Conservation (phyloP, 2,797 vertebrate genomes). For the Coregonus ussuriensis region DNA sequence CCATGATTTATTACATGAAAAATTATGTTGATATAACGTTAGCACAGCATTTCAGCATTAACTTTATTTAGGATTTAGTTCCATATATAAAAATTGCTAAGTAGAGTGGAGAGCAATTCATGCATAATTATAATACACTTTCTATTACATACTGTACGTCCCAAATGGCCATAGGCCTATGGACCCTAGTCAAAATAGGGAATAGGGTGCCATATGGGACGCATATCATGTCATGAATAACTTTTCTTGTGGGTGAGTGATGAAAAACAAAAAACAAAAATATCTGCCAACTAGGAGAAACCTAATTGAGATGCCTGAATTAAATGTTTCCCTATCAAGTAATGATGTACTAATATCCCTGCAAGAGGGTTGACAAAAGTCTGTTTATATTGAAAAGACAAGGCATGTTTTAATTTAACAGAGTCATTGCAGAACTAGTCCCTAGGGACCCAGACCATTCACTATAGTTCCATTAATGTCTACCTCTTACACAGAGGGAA, state of each 20-base stretch:
- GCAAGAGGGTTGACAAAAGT: background rate
- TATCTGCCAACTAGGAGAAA: background rate
- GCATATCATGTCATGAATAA: no score
- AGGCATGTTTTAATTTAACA: background rate
- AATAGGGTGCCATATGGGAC: no score
- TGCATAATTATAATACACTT: no score
- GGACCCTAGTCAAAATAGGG: no score
- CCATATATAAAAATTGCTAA: no score
- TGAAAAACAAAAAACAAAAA: no score
- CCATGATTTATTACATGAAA: background rate
- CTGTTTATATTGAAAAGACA: background rate
- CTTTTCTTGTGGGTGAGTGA: no score
- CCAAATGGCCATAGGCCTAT: no score
- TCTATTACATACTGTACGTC: no score
- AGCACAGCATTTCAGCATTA: background rate
- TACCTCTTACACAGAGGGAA: background rate
- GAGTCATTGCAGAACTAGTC: background rate
- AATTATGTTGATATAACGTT: background rate
- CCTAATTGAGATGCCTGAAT: background rate
- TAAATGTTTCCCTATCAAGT: background rate
- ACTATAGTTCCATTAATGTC: background rate
- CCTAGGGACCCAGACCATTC: background rate
- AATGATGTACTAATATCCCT: background rate
- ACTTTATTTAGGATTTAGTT: background rate
- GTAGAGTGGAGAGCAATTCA: no score